A percentile compares a stretch with the other conserved stretches of the same genome.
Conservation (phyloP, 2,113 vertebrate genomes). For the Entelurus aequoreus region DNA sequence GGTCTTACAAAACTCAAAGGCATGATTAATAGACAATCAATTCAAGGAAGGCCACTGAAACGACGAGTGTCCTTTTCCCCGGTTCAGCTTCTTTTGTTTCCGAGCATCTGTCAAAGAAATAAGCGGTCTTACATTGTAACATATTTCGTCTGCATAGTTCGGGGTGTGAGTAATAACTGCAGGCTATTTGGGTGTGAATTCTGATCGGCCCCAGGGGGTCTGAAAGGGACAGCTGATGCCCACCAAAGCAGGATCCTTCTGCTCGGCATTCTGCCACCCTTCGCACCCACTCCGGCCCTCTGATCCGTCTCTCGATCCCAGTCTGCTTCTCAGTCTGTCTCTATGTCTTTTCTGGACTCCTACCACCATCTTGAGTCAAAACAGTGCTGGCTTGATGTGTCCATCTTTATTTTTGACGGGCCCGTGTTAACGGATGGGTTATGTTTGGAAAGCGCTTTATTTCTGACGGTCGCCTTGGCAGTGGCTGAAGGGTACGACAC, state of each 20-base stretch:
- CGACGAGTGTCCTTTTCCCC: not conserved
- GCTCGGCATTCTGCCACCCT: conserved; percentile 66
- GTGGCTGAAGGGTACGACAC: conserved; percentile 56
- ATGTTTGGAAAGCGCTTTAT: conserved; percentile 47
- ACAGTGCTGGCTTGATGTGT: conserved; percentile 41
- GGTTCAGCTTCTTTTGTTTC: conserved; percentile 2
- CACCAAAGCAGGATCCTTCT: conserved; percentile 65
- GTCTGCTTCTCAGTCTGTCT: conserved; percentile 59
- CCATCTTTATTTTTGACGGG: conserved; percentile 45
- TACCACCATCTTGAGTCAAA: conserved; percentile 33
- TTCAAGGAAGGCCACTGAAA: not conserved
- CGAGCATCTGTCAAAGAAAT: conserved; percentile 4
- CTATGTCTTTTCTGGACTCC: conserved; percentile 29
- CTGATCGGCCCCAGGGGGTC: conserved; percentile 57
- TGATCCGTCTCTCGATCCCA: conserved; percentile 54
- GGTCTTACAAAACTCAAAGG: no score
- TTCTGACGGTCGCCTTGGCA: conserved; percentile 56
- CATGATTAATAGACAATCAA: not conserved
- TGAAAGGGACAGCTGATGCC: conserved; percentile 66
- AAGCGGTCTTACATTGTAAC: conserved; percentile 14
- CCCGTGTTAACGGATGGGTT: conserved; percentile 26
- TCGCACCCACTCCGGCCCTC: conserved; percentile 55
- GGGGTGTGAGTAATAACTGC: conserved; percentile 40
- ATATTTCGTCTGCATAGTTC: conserved; percentile 30
- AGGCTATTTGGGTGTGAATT: conserved; percentile 61